These are phyloP conservation scores for Psilopsiagon aymara DNA, from an alignment of 2,113 vertebrate genomes.

Conservation along the genomic window DNA sequence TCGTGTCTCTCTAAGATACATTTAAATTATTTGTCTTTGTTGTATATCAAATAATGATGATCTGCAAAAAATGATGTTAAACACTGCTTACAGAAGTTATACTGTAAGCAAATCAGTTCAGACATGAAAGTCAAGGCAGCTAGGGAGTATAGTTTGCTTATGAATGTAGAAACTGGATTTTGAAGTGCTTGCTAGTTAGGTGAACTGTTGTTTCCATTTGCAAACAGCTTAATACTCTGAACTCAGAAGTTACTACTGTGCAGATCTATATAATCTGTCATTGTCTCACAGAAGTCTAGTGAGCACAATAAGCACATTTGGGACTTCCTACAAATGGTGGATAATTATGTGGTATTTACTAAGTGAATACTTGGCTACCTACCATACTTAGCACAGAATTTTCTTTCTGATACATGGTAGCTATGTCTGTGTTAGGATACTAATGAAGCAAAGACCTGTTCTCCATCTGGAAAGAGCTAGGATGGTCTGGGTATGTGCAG, in stretches of 20 bases:
- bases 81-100: background rate
- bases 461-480: background rate
- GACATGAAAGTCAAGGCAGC: background rate
- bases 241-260: background rate
- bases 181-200: background rate
- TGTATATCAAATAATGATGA: background rate
- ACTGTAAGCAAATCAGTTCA: background rate
- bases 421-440: background rate
- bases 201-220: background rate
- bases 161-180: background rate
- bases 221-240: background rate
- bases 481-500: background rate
- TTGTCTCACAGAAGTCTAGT: background rate
- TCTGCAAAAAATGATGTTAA: background rate
- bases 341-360: background rate
- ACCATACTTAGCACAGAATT: background rate
- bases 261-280: background rate
- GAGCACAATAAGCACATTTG: background rate
- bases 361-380: background rate
- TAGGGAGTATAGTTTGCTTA: background rate
- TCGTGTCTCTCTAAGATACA: background rate
- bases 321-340: background rate
- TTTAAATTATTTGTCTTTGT: background rate
- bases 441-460: background rate
- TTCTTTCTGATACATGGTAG: background rate